These are phyloP conservation scores for Drosophila melanosoma DNA, from an alignment of 2,888 invertebrate genomes.

Conservation along the genomic window DNA sequence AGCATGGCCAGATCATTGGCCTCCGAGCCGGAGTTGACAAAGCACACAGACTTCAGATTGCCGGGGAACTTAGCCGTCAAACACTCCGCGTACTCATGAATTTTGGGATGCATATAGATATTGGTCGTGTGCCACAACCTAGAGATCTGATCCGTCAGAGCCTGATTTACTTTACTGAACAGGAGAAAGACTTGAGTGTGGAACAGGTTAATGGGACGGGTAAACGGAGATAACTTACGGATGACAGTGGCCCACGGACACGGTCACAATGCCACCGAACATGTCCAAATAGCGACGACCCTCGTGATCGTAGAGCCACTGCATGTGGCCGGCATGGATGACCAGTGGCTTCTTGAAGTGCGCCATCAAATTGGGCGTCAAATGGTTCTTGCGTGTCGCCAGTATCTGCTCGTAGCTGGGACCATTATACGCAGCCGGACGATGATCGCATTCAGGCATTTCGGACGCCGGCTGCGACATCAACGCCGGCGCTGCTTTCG, in stretches of 20 bases:
- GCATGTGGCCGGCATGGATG: slow-evolving; percentile 94
- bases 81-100: slow-evolving; percentile 95
- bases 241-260: slow-evolving; percentile 98
- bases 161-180: slow-evolving; percentile 92
- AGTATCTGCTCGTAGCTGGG: slow-evolving; percentile 87
- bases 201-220: not conserved
- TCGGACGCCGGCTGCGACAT: slow-evolving; percentile 66
- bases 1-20: slow-evolving; percentile 97
- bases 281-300: slow-evolving; percentile 96
- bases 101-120: slow-evolving; percentile 94
- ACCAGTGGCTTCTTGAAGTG: slow-evolving; percentile 94
- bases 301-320: slow-evolving; percentile 95
- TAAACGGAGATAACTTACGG: slow-evolving; percentile 89
- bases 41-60: slow-evolving; percentile 94
- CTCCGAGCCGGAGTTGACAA: slow-evolving; percentile 98
- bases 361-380: slow-evolving; percentile 90
- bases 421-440: slow-evolving; percentile 86
- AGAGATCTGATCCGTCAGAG: slow-evolving; percentile 91
- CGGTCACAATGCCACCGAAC: slow-evolving; percentile 98
- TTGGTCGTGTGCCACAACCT: slow-evolving; percentile 96
- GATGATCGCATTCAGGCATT: slow-evolving; percentile 79
- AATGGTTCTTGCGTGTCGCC: slow-evolving; percentile 87
- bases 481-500: slow-evolving; percentile 68
- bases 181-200: not conserved
- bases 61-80: slow-evolving; percentile 93